phyloP scores from a whole-genome alignment of 2,113 vertebrate species.

The Carollia perspicillata region DNA sequence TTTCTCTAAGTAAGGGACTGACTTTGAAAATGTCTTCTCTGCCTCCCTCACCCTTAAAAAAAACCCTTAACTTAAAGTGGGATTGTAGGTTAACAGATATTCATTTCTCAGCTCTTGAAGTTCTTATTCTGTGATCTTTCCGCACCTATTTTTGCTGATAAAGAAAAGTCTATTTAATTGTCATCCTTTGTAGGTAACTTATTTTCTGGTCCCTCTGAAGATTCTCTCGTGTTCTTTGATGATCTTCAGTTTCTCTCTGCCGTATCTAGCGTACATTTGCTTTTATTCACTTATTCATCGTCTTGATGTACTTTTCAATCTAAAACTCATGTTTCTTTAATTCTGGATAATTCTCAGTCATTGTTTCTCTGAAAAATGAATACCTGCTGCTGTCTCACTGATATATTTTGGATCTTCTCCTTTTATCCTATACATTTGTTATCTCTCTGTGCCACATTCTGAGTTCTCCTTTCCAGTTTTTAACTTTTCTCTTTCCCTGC shows the following conservation, averaged over 20 bases:
- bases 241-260: neutral
- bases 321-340: neutral
- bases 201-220: neutral
- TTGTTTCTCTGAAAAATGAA: neutral
- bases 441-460: neutral
- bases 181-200: neutral
- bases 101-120: neutral
- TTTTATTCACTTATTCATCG: neutral
- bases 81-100: neutral
- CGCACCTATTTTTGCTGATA: neutral
- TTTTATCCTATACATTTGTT: neutral
- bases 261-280: neutral
- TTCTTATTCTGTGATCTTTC: neutral
- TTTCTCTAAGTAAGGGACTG: neutral
- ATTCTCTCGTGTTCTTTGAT: neutral
- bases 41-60: neutral
- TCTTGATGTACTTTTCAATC: neutral
- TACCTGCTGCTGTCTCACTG: neutral
- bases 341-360: neutral
- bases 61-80: neutral
- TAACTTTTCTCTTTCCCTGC: neutral
- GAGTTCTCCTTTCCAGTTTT: neutral
- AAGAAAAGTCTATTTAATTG: neutral
- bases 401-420: neutral
- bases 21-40: neutral